Conservation (phyloP, 2,113 vertebrate species). For the Symphodus melops region DNA sequence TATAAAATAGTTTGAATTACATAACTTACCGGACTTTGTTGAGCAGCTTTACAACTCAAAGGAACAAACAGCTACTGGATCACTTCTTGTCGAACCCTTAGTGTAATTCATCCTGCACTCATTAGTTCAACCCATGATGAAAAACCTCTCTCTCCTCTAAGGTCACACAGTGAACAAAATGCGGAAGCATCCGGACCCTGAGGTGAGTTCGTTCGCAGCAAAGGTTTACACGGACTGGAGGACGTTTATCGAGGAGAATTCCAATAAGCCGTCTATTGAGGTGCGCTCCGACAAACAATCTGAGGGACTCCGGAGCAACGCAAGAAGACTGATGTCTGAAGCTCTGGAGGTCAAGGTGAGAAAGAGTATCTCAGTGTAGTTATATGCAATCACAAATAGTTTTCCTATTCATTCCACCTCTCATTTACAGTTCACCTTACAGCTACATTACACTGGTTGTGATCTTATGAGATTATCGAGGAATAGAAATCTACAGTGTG, state of each 20-base stretch:
- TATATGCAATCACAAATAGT: not conserved
- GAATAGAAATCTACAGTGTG: not conserved
- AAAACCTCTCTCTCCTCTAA: constrained; percentile 61
- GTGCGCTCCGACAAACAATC: constrained; percentile 91
- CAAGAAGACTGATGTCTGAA: constrained; percentile 88
- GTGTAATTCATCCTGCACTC: not conserved
- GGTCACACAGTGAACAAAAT: constrained; percentile 91
- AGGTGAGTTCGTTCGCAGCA: constrained; percentile 86
- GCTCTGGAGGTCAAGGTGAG: constrained; percentile 90
- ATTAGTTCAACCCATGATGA: constrained; percentile 1
- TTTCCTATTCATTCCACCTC: not conserved
- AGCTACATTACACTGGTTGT: not conserved
- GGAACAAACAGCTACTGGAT: too few species aligned
- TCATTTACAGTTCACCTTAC: not conserved
- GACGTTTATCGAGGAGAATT: constrained; percentile 88
- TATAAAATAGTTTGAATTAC: too few species aligned
- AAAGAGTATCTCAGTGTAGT: not conserved
- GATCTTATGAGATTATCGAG: not conserved
- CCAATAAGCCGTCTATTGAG: constrained; percentile 90
- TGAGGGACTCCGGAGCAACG: constrained; percentile 88
- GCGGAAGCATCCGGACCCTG: constrained; percentile 86
- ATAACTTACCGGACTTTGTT: too few species aligned
- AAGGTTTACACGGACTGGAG: constrained; percentile 89
- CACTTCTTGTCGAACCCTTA: not conserved
- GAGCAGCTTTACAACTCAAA: too few species aligned